Evolutionary conservation across 2,797 vertebrate species (phyloP).

Genomic region (Sebastes vulpes): DNA sequence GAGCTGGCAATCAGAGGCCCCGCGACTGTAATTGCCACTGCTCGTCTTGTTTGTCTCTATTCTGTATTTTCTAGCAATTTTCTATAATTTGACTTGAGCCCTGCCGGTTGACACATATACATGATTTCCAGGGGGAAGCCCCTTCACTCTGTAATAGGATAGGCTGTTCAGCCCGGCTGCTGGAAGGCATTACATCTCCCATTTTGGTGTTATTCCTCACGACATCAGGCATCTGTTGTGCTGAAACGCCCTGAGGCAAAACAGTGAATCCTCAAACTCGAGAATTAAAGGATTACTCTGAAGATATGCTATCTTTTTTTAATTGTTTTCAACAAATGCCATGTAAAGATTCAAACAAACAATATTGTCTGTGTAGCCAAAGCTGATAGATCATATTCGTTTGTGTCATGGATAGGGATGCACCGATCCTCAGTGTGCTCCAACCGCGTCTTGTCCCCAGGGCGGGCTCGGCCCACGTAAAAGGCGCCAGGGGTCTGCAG

Average conservation of each 20-base stretch:
- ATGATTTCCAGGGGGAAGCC: neutral
- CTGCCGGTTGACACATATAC: neutral
- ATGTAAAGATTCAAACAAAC: neutral
- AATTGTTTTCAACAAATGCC: neutral
- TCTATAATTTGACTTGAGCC: neutral
- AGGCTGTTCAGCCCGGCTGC: neutral
- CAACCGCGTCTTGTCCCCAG: too few species aligned
- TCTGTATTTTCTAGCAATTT: slow-evolving; percentile 12
- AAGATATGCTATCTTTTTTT: neutral
- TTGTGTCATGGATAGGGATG: too few species aligned
- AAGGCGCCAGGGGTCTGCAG: too few species aligned
- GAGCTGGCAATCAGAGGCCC: slow-evolving; percentile 23
- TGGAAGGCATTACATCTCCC: slow-evolving; percentile 4
- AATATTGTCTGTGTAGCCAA: neutral
- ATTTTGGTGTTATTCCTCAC: neutral
- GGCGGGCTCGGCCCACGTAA: too few species aligned
- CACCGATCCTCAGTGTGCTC: too few species aligned
- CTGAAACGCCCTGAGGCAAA: neutral
- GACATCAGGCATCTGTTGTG: slow-evolving; percentile 14
- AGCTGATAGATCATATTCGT: too few species aligned
- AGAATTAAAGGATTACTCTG: neutral
- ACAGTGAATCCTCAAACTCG: neutral
- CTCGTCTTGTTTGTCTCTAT: slow-evolving; percentile 16
- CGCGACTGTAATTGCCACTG: slow-evolving; percentile 14
- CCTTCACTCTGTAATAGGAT: neutral